Percentiles rank a stretch among this genome's conserved stretches.
Conservation (phyloP, 2,888 invertebrate species). For the Andrena flavipes region DNA sequence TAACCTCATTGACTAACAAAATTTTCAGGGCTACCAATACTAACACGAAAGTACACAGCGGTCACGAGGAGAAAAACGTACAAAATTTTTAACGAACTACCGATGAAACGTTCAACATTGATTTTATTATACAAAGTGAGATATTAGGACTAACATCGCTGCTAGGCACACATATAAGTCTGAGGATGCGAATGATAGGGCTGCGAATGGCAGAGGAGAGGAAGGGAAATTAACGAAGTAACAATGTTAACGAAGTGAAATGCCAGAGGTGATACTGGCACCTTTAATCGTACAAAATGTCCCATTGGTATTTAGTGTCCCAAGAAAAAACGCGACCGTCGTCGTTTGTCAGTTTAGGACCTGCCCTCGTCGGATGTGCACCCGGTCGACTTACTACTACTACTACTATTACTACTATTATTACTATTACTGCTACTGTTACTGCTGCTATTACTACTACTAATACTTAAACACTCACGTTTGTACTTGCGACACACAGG, state of each 20-base stretch:
- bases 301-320: background rate
- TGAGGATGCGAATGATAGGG: background rate
- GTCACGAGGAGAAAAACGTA: slow-evolving; percentile 24
- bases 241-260: background rate
- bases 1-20: slow-evolving; percentile 23
- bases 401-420: slow-evolving; percentile 49
- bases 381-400: slow-evolving; percentile 64
- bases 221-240: background rate
- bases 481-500: slow-evolving; percentile 56
- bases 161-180: slow-evolving; percentile 13
- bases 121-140: slow-evolving; percentile 7
- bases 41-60: slow-evolving; percentile 26
- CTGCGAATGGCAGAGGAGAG: background rate
- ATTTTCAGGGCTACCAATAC: slow-evolving; percentile 56
- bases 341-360: slow-evolving; percentile 49
- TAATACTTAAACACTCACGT: slow-evolving; percentile 55
- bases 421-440: slow-evolving; percentile 48
- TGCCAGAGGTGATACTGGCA: slow-evolving; percentile 11
- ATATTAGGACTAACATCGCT: slow-evolving; percentile 26
- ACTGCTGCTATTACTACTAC: slow-evolving; percentile 54
- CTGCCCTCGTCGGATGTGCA: slow-evolving; percentile 70
- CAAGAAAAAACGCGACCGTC: background rate
- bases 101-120: background rate
- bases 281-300: slow-evolving; percentile 40
- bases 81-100: slow-evolving; percentile 35